phyloP scores from a whole-genome alignment of 2,888 invertebrate species.

The Atethmia centrago region DNA sequence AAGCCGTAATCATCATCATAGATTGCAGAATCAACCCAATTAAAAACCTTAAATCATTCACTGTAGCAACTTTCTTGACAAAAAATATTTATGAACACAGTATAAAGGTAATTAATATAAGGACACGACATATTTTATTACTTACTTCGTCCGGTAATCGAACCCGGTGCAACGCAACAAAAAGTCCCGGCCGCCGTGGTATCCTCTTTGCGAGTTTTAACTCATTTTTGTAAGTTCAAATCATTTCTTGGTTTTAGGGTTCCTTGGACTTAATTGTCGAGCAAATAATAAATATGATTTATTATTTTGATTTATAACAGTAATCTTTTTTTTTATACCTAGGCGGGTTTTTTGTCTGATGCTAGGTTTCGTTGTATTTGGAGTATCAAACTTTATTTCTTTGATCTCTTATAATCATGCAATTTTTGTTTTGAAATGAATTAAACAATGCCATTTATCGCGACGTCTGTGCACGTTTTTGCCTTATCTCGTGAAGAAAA shows the following conservation, averaged over 20 bases:
- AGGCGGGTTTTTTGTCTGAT: background rate
- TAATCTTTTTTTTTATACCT: background rate
- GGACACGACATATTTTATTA: slow-evolving; percentile 68
- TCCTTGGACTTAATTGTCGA: slow-evolving; percentile 45
- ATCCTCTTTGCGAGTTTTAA: slow-evolving; percentile 69
- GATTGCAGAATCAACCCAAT: slow-evolving; percentile 26
- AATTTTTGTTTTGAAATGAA: background rate
- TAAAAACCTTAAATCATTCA: slow-evolving; percentile 23
- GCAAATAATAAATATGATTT: slow-evolving; percentile 25
- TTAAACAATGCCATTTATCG: background rate
- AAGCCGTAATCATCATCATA: background rate
- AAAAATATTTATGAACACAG: slow-evolving; percentile 60
- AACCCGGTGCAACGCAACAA: slow-evolving; percentile 62
- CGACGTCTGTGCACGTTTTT: background rate
- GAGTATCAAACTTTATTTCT: background rate
- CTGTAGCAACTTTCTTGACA: slow-evolving; percentile 37
- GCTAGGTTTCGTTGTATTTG: background rate
- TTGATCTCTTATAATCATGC: background rate
- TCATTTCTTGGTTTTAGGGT: slow-evolving; percentile 72
- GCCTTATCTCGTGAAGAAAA: background rate
- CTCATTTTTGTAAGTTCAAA: slow-evolving; percentile 76
- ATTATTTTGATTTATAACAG: background rate
- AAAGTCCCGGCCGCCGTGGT: slow-evolving; percentile 61
- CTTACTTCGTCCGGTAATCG: slow-evolving; percentile 68
- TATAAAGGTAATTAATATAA: slow-evolving; percentile 65